A percentile compares a stretch with the other conserved stretches of the same genome.
These are phyloP conservation scores for Drosophila jambulina DNA, from an alignment of 1,140 invertebrate species.

Conservation along the genomic window DNA sequence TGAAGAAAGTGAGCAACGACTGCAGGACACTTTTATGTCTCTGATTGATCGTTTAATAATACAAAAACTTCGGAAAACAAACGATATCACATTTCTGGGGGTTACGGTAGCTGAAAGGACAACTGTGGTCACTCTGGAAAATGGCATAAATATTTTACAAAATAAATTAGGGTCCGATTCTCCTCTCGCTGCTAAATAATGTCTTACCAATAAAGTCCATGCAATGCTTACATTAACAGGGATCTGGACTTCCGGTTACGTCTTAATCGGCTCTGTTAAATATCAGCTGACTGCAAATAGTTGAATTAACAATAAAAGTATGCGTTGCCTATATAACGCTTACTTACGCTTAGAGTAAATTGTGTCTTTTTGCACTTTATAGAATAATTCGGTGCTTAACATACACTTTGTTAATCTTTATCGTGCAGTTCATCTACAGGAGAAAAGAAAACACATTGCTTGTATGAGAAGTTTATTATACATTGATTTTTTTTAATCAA, in stretches of 20 bases:
- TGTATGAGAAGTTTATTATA: too few species aligned
- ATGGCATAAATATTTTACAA: neutral
- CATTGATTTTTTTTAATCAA: too few species aligned
- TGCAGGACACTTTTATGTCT: slow-evolving; percentile 11
- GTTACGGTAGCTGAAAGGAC: neutral
- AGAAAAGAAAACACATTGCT: too few species aligned
- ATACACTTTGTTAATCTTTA: too few species aligned
- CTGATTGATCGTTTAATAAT: slow-evolving; percentile 40
- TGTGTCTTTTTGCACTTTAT: too few species aligned
- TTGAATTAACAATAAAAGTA: neutral
- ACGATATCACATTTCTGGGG: slow-evolving; percentile 15
- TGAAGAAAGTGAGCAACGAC: slow-evolving; percentile 45
- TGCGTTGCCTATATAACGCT: too few species aligned
- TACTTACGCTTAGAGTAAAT: too few species aligned
- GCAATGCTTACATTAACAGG: too few species aligned
- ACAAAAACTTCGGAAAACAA: neutral
- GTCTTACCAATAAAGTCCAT: neutral
- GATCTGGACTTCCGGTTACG: too few species aligned
- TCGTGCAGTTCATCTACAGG: too few species aligned
- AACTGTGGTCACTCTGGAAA: neutral
- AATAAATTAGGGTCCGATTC: neutral
- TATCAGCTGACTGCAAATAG: neutral
- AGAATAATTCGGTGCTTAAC: too few species aligned
- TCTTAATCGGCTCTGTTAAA: too few species aligned
- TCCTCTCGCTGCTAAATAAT: neutral